Percentiles rank a stretch among this genome's conserved stretches.
These are phyloP conservation scores for Drosophila cognata DNA, from an alignment of 2,888 invertebrate species.

Conservation along the genomic window DNA sequence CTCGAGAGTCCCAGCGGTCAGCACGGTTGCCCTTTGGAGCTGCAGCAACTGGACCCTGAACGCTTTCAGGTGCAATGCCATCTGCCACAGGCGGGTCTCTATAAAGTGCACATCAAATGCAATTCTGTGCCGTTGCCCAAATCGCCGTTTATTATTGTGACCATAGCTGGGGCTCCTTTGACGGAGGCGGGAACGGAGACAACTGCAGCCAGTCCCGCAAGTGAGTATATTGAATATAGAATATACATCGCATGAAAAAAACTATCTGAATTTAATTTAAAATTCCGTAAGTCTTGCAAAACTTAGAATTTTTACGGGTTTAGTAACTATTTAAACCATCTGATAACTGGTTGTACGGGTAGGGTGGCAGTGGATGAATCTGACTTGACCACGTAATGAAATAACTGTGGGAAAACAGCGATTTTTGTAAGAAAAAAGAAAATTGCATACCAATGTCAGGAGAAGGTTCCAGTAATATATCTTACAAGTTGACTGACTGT, in stretches of 20 bases:
- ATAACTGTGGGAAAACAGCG: too few species aligned
- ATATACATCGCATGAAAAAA: not conserved
- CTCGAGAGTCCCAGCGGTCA: conserved; percentile 81
- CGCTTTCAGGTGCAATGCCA: conserved; percentile 75
- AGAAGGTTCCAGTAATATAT: too few species aligned
- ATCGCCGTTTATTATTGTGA: conserved; percentile 83
- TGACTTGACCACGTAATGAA: not conserved
- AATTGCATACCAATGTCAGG: too few species aligned
- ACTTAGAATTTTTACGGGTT: not conserved
- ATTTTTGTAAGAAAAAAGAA: too few species aligned
- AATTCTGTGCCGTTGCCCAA: conserved; percentile 81
- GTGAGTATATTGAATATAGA: conserved; percentile 10
- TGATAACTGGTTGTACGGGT: too few species aligned
- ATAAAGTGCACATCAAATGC: conserved; percentile 83
- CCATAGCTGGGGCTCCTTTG: conserved; percentile 66
- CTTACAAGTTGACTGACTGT: not conserved
- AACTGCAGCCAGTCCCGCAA: conserved; percentile 6
- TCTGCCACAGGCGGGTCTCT: conserved; percentile 78
- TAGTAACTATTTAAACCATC: not conserved
- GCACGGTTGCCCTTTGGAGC: conserved; percentile 62
- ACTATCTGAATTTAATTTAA: not conserved
- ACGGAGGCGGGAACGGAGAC: conserved; percentile 2
- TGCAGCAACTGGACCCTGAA: conserved; percentile 81
- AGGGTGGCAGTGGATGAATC: not conserved
- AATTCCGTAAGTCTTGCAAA: not conserved